Conservation (phyloP, 1,140 invertebrate species). For the Drosophila mauritiana region DNA sequence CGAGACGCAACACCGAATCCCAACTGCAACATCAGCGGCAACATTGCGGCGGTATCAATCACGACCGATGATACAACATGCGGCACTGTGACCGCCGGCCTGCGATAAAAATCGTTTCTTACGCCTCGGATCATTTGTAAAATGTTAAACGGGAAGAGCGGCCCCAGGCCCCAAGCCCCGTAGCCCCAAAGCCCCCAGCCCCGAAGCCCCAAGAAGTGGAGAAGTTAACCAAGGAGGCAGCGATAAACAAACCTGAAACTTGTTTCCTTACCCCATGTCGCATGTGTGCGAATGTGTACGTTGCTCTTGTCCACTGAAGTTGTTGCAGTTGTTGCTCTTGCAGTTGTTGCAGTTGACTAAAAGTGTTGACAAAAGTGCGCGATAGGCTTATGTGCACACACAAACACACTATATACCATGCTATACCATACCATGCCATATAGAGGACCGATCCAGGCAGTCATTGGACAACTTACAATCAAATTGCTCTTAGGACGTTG, state of each 20-base stretch:
- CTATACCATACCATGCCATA: constrained; percentile 2
- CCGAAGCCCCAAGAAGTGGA: constrained; percentile 13
- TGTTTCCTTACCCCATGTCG: constrained; percentile 61
- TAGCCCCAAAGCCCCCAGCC: no score
- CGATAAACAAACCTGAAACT: constrained; percentile 77
- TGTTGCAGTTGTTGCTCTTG: constrained; percentile 28
- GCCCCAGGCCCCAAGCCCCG: constrained; percentile 9
- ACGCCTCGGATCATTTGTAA: constrained; percentile 75
- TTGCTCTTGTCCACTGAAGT: constrained; percentile 18
- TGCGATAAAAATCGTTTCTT: constrained; percentile 76
- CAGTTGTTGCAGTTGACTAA: constrained; percentile 63
- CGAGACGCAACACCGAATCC: constrained; percentile 7
- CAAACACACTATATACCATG: constrained; percentile 6
- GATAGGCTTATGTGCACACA: constrained; percentile 62
- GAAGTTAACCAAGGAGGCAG: constrained; percentile 60
- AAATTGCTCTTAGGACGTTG: constrained; percentile 69
- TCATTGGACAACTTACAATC: constrained; percentile 67
- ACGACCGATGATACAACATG: constrained; percentile 30
- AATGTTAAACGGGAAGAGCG: constrained; percentile 61
- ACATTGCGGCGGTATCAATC: constrained; percentile 53
- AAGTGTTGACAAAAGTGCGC: constrained; percentile 82
- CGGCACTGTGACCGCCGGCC: constrained; percentile 35
- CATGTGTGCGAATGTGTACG: constrained; percentile 44
- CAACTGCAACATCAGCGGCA: constrained; percentile 4
- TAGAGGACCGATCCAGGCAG: constrained; percentile 56